Evolutionary conservation across 2,888 invertebrate species (phyloP), one percentile per base, ranked within the genome.

Genomic region (Peribatodes rhomboidaria): DNA sequence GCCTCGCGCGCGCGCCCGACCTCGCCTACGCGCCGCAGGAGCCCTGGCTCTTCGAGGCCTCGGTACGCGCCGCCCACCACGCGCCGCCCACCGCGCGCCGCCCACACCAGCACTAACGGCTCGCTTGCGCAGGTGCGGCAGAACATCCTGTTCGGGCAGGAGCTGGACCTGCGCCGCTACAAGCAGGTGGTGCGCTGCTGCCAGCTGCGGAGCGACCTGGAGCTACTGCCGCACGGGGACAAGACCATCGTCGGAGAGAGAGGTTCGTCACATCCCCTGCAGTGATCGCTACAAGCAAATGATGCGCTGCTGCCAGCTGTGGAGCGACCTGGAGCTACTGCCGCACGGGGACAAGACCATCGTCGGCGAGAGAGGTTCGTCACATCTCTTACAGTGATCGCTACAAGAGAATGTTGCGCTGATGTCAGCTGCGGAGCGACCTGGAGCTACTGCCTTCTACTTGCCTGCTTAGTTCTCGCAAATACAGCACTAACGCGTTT

Each of bases 61-160:
- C 92, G 0, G 91, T 93, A 42, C 83, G 87, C 0, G 3, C 9
- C 1, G 7, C 9, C 41, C 2, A 13, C 11, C 2, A 3, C 2
- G 2, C 14, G 39, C 7, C 1, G 14, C 14, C 7, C 39, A 14
- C 0, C 14, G n/a, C 13, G 18, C 2, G 9, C 42, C 18, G 27
- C 27, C 27, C 6, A 27, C 6, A 27, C 3, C n/a, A n/a, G 2
- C 41, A 16, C 41, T 46, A 22, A 7, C 22, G 18, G 22, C 22
- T n/a, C 7, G n/a, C 47, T 18, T 42, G 42, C 58, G 0, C 66
- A 93, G 93, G 94, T 98, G 0, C 94, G 95, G 39, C 96, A 97
- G 76, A 98, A 98, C 80, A 96, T 98, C 61, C 79, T 96, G 0
- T 97, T 97, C 86, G 97, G 97, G 0, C 92, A 94, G 75, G 89